Evolutionary conservation across 1,140 invertebrate species (phyloP), one percentile per base, ranked within the genome.

Genomic region (Trichonephila inaurata): DNA sequence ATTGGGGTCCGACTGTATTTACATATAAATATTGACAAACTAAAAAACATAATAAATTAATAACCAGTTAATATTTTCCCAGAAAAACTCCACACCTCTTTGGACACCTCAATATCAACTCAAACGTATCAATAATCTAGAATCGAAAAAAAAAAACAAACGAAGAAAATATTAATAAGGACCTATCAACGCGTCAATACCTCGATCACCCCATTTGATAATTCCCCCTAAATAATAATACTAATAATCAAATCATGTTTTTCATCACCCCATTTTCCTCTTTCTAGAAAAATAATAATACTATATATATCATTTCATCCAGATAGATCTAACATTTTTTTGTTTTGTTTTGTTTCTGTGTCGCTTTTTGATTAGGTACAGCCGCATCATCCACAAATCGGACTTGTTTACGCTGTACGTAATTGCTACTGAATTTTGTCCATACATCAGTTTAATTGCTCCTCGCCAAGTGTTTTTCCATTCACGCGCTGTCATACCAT

Each of bases 351-450:
- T 12, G 4, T 69, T 69, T 21, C n/a, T 62, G 3, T 21, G 21
- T 24, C 66, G 14, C n/a, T 51, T 51, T 51, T 51, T 51, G 24
- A 69, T 69, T 24, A n/a, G 66, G 28, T 69, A 69, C n/a, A 69
- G 24, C 8, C 21, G 10, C n/a, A 69, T n/a, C 66, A 69, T 69
- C 66, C 19, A n/a, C n/a, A 3, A 12, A 7, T 18, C 6, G 6
- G 16, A 77, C 28, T 77, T 77, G 72, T 77, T 77, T 77, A 77
- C 33, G 72, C 72, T 77, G 72, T 77, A 18, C 28, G 18, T 33
- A 77, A 77, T 77, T 40, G 33, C 28, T 6, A 33, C 72, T 12
- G 18, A 33, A 77, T 77, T 33, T 77, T 77, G 72, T 6, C 28
- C 24, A 40, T 77, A 40, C 24, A 14, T 33, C 14, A 14, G 28